Percentiles rank a stretch among this genome's conserved stretches.
Conservation (phyloP, 2,888 invertebrate genomes). For the Chrysina gloriosa region DNA sequence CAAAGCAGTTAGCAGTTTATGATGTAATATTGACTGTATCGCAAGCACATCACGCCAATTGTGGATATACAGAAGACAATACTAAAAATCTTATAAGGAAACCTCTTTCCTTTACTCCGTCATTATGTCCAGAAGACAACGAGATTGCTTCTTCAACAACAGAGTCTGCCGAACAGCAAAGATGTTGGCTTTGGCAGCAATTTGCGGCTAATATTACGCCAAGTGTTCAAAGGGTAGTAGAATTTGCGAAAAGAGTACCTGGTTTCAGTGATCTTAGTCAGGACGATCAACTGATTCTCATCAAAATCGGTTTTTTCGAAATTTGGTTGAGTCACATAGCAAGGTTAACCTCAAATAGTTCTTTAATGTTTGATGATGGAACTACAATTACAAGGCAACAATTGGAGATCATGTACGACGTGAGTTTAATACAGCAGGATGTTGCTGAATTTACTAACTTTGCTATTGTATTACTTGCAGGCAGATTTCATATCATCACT, state of each 20-base stretch:
- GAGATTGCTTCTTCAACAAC: constrained; percentile 70
- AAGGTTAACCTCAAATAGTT: constrained; percentile 79
- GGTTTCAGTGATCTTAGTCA: constrained; percentile 91
- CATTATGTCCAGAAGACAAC: constrained; percentile 56
- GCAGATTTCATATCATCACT: constrained; percentile 84
- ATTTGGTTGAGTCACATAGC: constrained; percentile 92
- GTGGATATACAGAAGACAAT: constrained; percentile 89
- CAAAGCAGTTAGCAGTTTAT: constrained; percentile 76
- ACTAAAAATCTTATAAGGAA: constrained; percentile 76
- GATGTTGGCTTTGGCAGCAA: constrained; percentile 89
- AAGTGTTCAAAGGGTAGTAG: constrained; percentile 92
- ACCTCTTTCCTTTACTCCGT: constrained; percentile 73
- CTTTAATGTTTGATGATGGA: constrained; percentile 91
- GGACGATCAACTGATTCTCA: constrained; percentile 96
- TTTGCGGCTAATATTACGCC: constrained; percentile 89
- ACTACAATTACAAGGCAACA: constrained; percentile 85
- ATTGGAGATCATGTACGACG: constrained; percentile 88
- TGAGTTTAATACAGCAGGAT: constrained; percentile 72
- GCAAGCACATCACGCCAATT: constrained; percentile 88
- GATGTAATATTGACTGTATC: constrained; percentile 84
- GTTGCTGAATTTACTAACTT: not conserved
- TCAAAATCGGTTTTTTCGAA: constrained; percentile 97
- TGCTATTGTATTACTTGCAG: constrained; percentile 68
- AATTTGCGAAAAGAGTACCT: constrained; percentile 95
- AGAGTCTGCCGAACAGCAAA: constrained; percentile 76